Percentiles rank a stretch among this genome's conserved stretches.
phyloP scores from a whole-genome alignment of 2,797 vertebrate species.

The Poecilia gillii region DNA sequence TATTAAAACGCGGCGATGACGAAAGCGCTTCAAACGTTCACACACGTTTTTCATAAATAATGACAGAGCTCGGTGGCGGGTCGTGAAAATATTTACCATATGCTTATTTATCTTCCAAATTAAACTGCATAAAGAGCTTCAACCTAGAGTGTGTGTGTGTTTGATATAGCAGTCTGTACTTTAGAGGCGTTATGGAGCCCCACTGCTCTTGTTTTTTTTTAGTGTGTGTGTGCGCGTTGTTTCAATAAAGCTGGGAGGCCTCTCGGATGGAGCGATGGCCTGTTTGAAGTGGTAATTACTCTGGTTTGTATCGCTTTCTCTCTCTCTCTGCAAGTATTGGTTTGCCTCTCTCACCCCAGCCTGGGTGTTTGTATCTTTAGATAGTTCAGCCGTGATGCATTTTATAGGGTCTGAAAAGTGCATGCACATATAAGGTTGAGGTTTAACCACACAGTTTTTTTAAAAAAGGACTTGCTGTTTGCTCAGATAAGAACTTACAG shows the following conservation, averaged over 20 bases:
- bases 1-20: conserved; percentile 20
- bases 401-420: conserved; percentile 43
- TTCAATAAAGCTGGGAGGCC: conserved; percentile 75
- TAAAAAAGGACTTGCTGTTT: background rate
- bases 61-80: conserved; percentile 46
- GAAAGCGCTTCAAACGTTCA: background rate
- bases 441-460: background rate
- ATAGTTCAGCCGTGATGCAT: conserved; percentile 41
- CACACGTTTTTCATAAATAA: conserved; percentile 70
- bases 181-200: conserved; percentile 64
- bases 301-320: conserved; percentile 61
- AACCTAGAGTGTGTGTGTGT: conserved; percentile 23
- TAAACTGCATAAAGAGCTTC: conserved; percentile 57
- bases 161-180: conserved; percentile 36
- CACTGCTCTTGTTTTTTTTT: conserved; percentile 61
- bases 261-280: conserved; percentile 59
- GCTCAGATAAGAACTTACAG: background rate
- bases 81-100: conserved; percentile 66
- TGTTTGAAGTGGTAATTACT: conserved; percentile 80
- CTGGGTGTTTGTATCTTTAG: conserved; percentile 22
- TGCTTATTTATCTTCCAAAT: conserved; percentile 71
- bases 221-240: conserved; percentile 56
- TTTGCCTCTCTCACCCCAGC: conserved; percentile 34
- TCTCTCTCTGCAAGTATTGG: conserved; percentile 12
- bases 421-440: conserved; percentile 3